A percentile compares a stretch with the other conserved stretches of the same genome.
These are phyloP conservation scores for Druon quercuslanigerum DNA, from an alignment of 1,140 invertebrate species.

Conservation along the genomic window DNA sequence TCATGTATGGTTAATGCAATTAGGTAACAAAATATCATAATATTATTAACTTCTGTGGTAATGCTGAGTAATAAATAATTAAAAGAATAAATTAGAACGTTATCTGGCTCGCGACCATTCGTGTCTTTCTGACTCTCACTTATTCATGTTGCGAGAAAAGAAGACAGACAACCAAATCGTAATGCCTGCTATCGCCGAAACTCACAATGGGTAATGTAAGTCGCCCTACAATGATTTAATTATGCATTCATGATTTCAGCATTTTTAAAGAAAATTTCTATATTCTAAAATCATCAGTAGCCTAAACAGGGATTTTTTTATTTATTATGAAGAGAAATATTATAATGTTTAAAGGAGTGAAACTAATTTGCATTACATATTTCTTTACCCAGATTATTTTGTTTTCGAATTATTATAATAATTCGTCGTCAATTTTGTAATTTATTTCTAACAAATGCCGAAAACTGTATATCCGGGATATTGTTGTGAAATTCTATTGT, in stretches of 20 bases:
- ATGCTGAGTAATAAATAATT: no score
- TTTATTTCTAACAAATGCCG: background rate
- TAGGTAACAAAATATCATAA: no score
- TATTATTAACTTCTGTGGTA: no score
- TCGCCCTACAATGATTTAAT: slow-evolving; percentile 22
- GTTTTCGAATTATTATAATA: background rate
- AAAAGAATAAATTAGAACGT: no score
- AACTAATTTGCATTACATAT: background rate
- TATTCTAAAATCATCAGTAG: background rate
- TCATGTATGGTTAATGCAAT: no score
- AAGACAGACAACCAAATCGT: slow-evolving; percentile 64
- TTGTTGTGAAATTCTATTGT: background rate
- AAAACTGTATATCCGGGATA: slow-evolving; percentile 6
- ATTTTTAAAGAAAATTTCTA: background rate
- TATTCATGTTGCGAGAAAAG: slow-evolving; percentile 61
- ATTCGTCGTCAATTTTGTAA: background rate
- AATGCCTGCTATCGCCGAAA: no score
- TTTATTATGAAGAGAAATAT: no score
- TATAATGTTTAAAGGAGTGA: no score
- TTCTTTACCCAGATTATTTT: background rate
- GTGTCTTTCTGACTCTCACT: no score
- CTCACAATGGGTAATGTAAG: no score
- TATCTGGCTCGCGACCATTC: no score
- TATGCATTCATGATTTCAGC: background rate
- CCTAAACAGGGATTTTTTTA: background rate